phyloP scores from a whole-genome alignment of 2,113 vertebrate species.

The Sinocyclocheilus grahami region DNA sequence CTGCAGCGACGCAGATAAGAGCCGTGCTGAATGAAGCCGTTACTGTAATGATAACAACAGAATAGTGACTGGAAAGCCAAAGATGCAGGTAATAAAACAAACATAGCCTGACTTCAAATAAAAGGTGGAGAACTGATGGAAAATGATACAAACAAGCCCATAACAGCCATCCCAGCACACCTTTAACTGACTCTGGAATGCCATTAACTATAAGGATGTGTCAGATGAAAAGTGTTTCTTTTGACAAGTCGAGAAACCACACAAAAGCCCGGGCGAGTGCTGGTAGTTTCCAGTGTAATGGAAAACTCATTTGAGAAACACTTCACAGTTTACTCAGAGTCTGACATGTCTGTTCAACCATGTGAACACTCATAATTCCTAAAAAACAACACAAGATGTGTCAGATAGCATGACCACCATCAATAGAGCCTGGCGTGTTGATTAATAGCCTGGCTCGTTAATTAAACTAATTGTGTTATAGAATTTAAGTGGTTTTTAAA shows the following conservation, averaged over 20 bases:
- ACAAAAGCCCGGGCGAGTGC: constrained; percentile 17
- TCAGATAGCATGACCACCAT: not conserved
- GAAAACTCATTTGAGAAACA: constrained; percentile 34
- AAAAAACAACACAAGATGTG: not conserved
- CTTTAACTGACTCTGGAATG: constrained; percentile 31
- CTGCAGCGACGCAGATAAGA: constrained; percentile 77
- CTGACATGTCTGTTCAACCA: constrained; percentile 24
- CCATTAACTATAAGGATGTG: constrained; percentile 24
- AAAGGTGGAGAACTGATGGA: not conserved
- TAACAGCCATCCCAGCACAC: not conserved
- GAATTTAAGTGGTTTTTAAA: constrained; percentile 6
- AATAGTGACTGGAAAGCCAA: constrained; percentile 43
- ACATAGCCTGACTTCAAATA: constrained; percentile 26
- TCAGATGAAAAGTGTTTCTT: constrained; percentile 2
- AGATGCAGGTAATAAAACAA: constrained; percentile 46
- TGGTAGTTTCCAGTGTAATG: not conserved
- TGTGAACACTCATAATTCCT: constrained; percentile 7
- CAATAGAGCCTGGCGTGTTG: not conserved
- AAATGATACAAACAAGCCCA: constrained; percentile 12
- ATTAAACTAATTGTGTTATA: constrained; percentile 1
- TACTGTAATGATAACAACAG: constrained; percentile 44
- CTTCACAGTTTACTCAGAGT: constrained; percentile 11
- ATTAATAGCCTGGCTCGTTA: constrained; percentile 2
- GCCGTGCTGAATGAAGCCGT: constrained; percentile 53
- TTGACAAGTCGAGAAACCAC: not conserved